phyloP scores from a whole-genome alignment of 2,113 vertebrate species.

The Bettongia penicillata region DNA sequence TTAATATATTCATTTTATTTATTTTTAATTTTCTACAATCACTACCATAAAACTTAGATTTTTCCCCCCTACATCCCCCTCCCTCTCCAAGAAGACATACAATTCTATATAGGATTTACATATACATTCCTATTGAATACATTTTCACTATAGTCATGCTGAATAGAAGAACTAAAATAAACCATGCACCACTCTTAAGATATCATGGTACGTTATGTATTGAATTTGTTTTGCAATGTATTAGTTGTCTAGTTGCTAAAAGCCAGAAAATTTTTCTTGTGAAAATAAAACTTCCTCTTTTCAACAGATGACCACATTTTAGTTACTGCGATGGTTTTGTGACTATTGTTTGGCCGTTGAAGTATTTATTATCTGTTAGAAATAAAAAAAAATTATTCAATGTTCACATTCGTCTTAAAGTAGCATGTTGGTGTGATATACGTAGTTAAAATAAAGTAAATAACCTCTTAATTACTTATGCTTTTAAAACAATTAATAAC shows the following conservation, averaged over 20 bases:
- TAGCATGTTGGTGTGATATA: constrained; percentile 11
- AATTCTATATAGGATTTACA: too few relatives aligned
- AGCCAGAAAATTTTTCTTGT: not conserved
- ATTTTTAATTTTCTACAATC: too few relatives aligned
- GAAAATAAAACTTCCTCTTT: constrained; percentile 28
- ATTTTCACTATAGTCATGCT: too few relatives aligned
- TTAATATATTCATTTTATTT: too few relatives aligned
- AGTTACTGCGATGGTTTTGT: constrained; percentile 23
- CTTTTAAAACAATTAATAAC: constrained; percentile 19
- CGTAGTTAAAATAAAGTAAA: constrained; percentile 2
- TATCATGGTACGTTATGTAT: constrained; percentile 26
- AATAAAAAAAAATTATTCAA: constrained; percentile 18
- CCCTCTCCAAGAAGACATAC: too few relatives aligned
- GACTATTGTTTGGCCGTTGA: not conserved
- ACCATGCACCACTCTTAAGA: constrained; percentile 22
- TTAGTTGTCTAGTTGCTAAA: not conserved
- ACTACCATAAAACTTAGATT: too few relatives aligned
- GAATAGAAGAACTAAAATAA: too few relatives aligned
- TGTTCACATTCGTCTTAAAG: constrained; percentile 40
- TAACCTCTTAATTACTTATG: constrained; percentile 19
- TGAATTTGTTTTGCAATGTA: constrained; percentile 21
- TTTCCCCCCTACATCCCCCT: too few relatives aligned
- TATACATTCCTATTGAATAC: too few relatives aligned
- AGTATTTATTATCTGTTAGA: not conserved
- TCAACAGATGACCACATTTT: not conserved